Conservation (phyloP, 2,797 vertebrate species). For the Dallia pectoralis region DNA sequence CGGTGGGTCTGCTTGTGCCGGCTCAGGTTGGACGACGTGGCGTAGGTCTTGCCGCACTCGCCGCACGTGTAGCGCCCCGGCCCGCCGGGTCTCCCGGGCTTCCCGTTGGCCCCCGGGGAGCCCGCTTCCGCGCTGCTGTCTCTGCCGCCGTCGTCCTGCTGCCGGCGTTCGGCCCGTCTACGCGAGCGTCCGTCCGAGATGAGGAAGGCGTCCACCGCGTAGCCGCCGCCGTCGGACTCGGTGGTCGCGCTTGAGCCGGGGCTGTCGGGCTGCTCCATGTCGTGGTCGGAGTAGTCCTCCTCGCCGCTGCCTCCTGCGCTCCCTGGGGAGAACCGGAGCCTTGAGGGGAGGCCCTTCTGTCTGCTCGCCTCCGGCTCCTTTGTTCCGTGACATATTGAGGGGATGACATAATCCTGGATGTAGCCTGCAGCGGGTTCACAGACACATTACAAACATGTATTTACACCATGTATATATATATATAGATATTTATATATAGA, state of each 20-base stretch:
- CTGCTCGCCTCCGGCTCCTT: slow-evolving; percentile 36
- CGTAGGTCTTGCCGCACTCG: slow-evolving; percentile 63
- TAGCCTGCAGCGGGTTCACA: slow-evolving; percentile 47
- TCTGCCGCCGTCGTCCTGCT: slow-evolving; percentile 22
- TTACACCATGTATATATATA: too few relatives aligned
- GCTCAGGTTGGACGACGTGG: slow-evolving; percentile 65
- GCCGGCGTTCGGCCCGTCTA: slow-evolving; percentile 24
- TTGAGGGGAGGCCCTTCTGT: slow-evolving; percentile 31
- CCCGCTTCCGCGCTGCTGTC: slow-evolving; percentile 20
- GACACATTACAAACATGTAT: slow-evolving; percentile 1
- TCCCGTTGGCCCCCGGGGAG: slow-evolving; percentile 37
- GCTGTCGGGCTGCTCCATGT: slow-evolving; percentile 59
- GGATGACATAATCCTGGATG: slow-evolving; percentile 62
- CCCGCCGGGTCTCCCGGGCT: slow-evolving; percentile 45
- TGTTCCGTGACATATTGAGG: slow-evolving; percentile 50
- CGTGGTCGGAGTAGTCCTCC: slow-evolving; percentile 62
- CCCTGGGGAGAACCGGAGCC: slow-evolving; percentile 42
- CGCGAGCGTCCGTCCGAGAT: slow-evolving; percentile 49
- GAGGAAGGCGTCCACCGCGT: slow-evolving; percentile 37
- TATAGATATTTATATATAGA: too few relatives aligned
- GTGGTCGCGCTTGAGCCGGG: slow-evolving; percentile 50
- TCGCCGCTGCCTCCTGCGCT: slow-evolving; percentile 38
- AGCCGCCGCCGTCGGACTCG: slow-evolving; percentile 38
- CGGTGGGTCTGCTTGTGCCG: slow-evolving; percentile 69
- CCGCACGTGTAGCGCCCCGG: slow-evolving; percentile 48